Base-by-base conservation (phyloP, 2,797 vertebrate species). In the Sebastes diaconus region DNA sequence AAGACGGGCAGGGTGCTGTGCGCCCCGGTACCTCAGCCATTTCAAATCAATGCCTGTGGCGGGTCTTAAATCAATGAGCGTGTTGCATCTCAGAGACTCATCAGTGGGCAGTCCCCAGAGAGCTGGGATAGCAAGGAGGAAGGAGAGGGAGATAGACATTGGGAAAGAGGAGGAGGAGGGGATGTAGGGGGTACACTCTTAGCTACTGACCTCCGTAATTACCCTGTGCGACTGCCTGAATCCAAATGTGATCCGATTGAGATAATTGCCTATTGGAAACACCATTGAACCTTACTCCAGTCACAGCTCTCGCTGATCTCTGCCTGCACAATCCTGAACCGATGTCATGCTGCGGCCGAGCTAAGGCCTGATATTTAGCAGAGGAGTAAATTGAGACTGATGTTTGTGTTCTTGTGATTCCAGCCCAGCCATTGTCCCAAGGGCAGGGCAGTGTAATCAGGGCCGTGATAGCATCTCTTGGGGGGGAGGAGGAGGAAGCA, bases 31-130 rank as follows among this genome's bases (percentile, higher is more conserved):
- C 90, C 93, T 93, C 90, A 84, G 94, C 92, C 92, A 86, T 94
- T 92, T 94, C 90, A 85, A 93, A 96, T 96, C 95, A 93, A 95
- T 95, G 93, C 88, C 90, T 93, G 93, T 93, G 91, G 93, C 85
- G 75, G 87, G 83, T 92, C 90, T 90, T 93, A 92, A 96, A 96
- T 96, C 95, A 94, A 94, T 95, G 90, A 92, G 88, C 68, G 90
- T 91, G 92, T 91, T 94, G 94, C 93, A 94, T 95, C 94, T 92
- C 90, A 76, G 93, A 90, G 89, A 84, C 93, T 95, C 94, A 94
- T 96, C 95, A 94, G 90, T 79, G 84, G 90, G 71, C 83, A 81
- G 87, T 91, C 94, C 92, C 95, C 78, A 25, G 93, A 91, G 93
- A 91, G 88, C 65, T 57, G 58, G 75, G 73, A 68, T 57, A 84